phyloP scores from a whole-genome alignment of 2,113 vertebrate genomes.

The Trematomus loennbergii region DNA sequence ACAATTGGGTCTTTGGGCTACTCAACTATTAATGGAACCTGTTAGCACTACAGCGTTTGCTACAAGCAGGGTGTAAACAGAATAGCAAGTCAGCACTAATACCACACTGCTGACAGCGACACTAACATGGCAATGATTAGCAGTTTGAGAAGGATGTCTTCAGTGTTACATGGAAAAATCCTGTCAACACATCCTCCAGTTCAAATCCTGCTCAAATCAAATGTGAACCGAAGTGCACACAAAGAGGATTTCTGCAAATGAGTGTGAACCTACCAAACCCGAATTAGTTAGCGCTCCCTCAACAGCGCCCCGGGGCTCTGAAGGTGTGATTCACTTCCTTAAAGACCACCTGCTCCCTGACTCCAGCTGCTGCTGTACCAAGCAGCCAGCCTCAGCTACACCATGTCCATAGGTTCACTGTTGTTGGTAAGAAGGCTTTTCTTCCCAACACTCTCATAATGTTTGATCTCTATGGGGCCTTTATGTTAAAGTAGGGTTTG shows the following conservation, averaged over 20 bases:
- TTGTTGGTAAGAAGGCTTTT: no score
- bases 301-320: constrained; percentile 10
- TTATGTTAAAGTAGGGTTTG: no score
- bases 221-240: neutral
- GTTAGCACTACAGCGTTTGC: neutral
- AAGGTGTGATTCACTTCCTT: constrained; percentile 39
- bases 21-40: constrained; percentile 3
- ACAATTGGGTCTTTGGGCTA: no score
- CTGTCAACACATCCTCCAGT: neutral
- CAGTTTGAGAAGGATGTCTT: neutral
- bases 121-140: neutral
- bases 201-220: neutral
- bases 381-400: neutral
- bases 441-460: no score
- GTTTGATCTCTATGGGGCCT: no score
- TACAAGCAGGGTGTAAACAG: neutral
- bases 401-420: no score
- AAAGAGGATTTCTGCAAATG: constrained; percentile 1
- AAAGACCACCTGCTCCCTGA: constrained; percentile 46
- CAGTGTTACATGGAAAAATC: neutral
- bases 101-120: no score
- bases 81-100: neutral
- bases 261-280: neutral
- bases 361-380: constrained; percentile 25
- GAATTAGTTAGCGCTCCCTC: constrained; percentile 6